Evolutionary conservation across 2,888 invertebrate species (phyloP).

Genomic region (Pardosa pseudoannulata): DNA sequence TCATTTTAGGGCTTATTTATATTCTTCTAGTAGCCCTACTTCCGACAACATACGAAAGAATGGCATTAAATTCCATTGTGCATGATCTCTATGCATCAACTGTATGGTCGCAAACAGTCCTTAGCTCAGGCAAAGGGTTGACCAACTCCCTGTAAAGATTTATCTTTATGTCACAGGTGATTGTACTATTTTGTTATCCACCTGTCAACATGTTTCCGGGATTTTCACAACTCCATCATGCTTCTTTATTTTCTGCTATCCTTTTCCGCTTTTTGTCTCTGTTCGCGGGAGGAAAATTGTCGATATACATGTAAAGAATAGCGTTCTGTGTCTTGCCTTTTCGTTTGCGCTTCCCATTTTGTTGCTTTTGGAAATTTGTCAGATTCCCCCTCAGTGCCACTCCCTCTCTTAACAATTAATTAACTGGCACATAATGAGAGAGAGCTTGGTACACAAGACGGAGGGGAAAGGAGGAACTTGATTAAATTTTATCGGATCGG

Average conservation of each 20-base stretch:
- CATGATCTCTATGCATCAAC: no score
- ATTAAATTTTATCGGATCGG: slow-evolving; percentile 1
- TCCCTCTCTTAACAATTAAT: neutral
- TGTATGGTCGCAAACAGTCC: no score
- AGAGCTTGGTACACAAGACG: neutral
- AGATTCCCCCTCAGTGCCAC: neutral
- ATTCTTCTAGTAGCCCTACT: no score
- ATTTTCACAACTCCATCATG: neutral
- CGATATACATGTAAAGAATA: neutral
- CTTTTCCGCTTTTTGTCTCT: neutral
- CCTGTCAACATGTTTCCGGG: neutral
- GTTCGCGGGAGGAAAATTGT: neutral
- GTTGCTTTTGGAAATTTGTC: neutral
- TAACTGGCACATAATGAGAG: neutral
- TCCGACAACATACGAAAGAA: no score
- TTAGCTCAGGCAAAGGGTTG: no score
- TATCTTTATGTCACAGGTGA: no score
- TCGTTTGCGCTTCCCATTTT: neutral
- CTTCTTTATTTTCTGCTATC: no score
- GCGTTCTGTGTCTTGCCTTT: no score
- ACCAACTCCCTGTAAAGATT: no score
- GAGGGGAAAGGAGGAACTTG: neutral
- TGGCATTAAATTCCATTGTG: no score
- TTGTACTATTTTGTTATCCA: no score
- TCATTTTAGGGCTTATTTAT: no score